Base-by-base conservation (phyloP, 2,888 invertebrate genomes). In the Empis livida region DNA sequence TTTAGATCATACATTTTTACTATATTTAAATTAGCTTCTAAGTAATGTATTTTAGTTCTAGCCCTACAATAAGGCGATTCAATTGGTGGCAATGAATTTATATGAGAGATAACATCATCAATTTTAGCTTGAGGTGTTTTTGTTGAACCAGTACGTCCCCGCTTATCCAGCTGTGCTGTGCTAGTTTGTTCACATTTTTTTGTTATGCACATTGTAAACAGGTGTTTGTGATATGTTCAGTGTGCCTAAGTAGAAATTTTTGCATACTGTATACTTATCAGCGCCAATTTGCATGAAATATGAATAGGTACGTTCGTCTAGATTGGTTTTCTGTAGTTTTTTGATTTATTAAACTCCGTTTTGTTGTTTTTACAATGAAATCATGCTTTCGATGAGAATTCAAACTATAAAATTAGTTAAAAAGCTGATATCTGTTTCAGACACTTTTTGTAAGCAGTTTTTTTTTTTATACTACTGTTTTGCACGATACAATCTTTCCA, bases 211-310 rank as follows among this genome's bases (percentile, higher is more conserved):
- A 42, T 49, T 43, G 15, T 43, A 45, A 2, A 48, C 42, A 3
- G 45, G 27, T 27, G 43, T 48, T 32, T 48, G 45, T 1, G 48
- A 48, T 6, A 48, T 40, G 15, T 23, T 16, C 31, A 45, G 45
- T 2, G 45, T 48, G 10, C 48, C 48, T 1, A 45, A 23, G 42
- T 45, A 48, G 46, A 40, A 49, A 3, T 43, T 13, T 32, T 46
- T 49, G 20, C 48, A 45, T 4, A 48, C 39, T n/a, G 40, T n/a
- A 45, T n/a, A 11, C n/a, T 43, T 6, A 15, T 45, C 45, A 10
- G 45, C 35, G n/a, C n/a, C n/a, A n/a, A n/a, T n/a, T n/a, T n/a
- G n/a, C n/a, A n/a, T n/a, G 40, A 40, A 45, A 43, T 41, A 43
- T 14, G 27, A 14, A 14, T 46, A 44, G 1, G 41, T 30, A 43